Evolutionary conservation across 2,113 vertebrate species (phyloP), one percentile per base, ranked within the genome.

Genomic region (Anolis sagrei): DNA sequence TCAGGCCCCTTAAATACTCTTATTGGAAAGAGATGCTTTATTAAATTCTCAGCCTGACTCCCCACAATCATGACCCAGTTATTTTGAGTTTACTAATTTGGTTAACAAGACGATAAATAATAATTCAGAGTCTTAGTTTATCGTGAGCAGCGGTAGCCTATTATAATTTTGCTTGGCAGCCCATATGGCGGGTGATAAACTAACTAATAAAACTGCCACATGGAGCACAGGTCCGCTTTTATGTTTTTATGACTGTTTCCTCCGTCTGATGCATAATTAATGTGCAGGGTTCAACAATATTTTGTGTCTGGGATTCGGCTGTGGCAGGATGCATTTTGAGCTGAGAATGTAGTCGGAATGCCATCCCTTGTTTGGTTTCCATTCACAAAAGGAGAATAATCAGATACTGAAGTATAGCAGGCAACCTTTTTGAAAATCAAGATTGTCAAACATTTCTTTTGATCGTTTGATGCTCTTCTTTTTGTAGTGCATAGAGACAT

Each of bases 71-170:
- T 32, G 86, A 88, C 84, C 84, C 72, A 89, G 32, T 92, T 89
- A 82, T 61, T 58, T 79, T 90, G 83, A 84, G 81, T 94, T 95
- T 91, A 87, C 91, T 91, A 91, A 92, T 87, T 92, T 85, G 69
- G 92, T 93, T 95, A 96, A 94, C 90, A 93, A 93, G 93, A 87
- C 83, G 79, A 74, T 95, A 92, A 96, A 95, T 94, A 95, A 92
- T 94, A 93, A 94, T 88, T 89, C 90, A 81, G 79, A 69, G 69
- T 92, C 79, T 64, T 89, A 75, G 88, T 95, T 93, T 92, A 90
- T 91, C 76, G 85, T 89, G 89, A 87, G 87, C 86, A 81, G 81
- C 91, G 44, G 87, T 92, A 87, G 81, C 76, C 91, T 87, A 61
- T 94, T 95, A 91, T 92, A 94, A 93, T 95, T 95, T 95, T 93